Base-by-base conservation (phyloP, 1,140 invertebrate species). In the Manduca sexta region DNA sequence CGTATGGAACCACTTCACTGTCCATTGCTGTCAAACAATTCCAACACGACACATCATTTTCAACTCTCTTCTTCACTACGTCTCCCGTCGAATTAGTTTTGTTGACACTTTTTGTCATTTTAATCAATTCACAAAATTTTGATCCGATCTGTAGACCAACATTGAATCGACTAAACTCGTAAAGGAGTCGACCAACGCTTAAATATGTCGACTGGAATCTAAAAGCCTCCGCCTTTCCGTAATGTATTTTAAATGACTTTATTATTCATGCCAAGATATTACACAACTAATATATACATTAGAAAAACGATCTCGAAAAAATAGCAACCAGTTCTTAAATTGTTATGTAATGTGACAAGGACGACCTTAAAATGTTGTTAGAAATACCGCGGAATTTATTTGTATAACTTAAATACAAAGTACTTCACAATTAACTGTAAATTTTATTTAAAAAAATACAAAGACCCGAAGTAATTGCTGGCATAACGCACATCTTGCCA, bases 11-110 rank as follows among this genome's bases (percentile, higher is more conserved):
- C 13, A 40, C 30, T 26, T 69, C 58, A 37, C 34, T 34, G 17
- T 66, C 52, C 51, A 73, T 63, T 7, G 62, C 54, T 1, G 49
- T 62, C 45, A 81, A 74, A 70, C 80, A 84, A 63, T 82, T 84
- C 73, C 73, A 82, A 54, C 80, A 84, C 18, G 64, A 65, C 16
- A 72, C 56, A 38, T 76, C 74, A 16, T 39, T 52, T 29, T 69
- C 64, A 16, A 60, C 67, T 46, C 46, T 60, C 40, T 44, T 62
- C 29, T 41, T 40, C 21, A 34, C 52, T 14, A 35, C 26, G 18
- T 14, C 39, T 16, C 35, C 37, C 12, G n/a, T 11, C 8, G 11
- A 49, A 12, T 16, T 8, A 31, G 17, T 5, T 21, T 44, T 18
- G 18, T 44, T 41, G 44, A 50, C 21, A 26, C 4, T 26, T 26